Conservation (phyloP, 1,140 invertebrate genomes). For the Drosophila miranda region DNA sequence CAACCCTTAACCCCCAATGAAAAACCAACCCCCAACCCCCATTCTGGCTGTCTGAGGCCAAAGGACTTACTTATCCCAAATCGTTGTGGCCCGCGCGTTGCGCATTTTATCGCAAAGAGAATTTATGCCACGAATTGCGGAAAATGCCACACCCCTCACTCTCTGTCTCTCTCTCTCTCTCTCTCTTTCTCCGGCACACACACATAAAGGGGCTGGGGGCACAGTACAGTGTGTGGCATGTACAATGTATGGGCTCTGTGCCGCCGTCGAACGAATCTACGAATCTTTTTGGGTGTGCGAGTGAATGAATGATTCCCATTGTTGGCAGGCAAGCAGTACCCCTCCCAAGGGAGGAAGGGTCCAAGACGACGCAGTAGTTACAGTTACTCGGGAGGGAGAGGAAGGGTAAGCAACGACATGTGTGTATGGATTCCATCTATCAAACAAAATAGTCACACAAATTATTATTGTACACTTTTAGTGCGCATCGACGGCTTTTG, state of each 20-base stretch:
- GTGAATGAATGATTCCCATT: conserved; percentile 73
- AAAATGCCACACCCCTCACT: conserved; percentile 61
- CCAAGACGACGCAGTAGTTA: conserved; percentile 62
- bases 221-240: conserved; percentile 10
- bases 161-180: conserved; percentile 6
- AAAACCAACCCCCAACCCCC: conserved; percentile 7
- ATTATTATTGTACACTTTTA: not conserved
- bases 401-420: not conserved
- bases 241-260: conserved; percentile 51
- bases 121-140: conserved; percentile 68
- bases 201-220: not conserved
- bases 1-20: conserved; percentile 1
- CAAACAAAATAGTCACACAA: too few species aligned
- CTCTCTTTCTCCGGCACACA: too few species aligned
- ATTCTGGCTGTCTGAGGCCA: conserved; percentile 7
- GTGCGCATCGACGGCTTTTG: conserved; percentile 21
- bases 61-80: conserved; percentile 48
- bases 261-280: conserved; percentile 1
- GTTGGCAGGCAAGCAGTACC: conserved; percentile 43
- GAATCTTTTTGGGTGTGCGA: conserved; percentile 45
- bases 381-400: conserved; percentile 28
- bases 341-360: too few species aligned
- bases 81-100: conserved; percentile 46
- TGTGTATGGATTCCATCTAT: conserved; percentile 8
- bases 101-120: conserved; percentile 68